A percentile compares a stretch with the other conserved stretches of the same genome.
Conservation (phyloP, 2,113 vertebrate genomes). For the Stercorarius parasiticus region DNA sequence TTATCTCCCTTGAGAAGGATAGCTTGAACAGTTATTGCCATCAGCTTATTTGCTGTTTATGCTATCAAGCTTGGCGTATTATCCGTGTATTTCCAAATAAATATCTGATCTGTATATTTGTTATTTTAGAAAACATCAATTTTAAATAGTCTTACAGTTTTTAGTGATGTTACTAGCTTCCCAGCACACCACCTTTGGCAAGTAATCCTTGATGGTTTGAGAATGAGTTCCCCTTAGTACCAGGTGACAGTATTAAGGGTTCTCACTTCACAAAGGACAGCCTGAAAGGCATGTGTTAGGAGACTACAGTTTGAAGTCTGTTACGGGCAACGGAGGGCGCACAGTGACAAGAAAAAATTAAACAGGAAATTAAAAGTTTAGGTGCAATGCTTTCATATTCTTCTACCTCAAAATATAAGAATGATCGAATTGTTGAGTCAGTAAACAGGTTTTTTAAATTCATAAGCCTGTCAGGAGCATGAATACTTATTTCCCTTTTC, state of each 20-base stretch:
- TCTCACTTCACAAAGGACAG: not conserved
- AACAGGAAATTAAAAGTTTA: not conserved
- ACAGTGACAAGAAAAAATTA: not conserved
- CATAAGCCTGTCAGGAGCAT: not conserved
- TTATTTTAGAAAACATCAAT: not conserved
- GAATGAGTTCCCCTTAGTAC: not conserved
- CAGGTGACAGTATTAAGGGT: not conserved
- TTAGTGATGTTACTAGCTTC: not conserved
- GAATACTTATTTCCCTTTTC: not conserved
- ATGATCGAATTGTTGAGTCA: not conserved
- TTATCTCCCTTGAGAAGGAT: not conserved
- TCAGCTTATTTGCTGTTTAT: not conserved
- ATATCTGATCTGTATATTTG: fast-evolving
- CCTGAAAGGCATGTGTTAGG: not conserved
- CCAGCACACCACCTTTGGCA: not conserved
- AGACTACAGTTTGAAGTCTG: not conserved
- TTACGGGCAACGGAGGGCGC: fast-evolving
- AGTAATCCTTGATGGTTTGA: not conserved
- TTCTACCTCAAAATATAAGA: not conserved
- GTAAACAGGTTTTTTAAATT: not conserved
- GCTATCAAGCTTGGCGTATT: not conserved
- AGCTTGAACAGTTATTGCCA: not conserved
- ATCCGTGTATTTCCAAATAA: not conserved
- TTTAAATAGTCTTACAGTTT: not conserved
- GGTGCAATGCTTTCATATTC: not conserved